Evolutionary conservation across 2,888 invertebrate genomes (phyloP), one percentile per base, ranked within the genome.

Genomic region (Lathronympha strigana): DNA sequence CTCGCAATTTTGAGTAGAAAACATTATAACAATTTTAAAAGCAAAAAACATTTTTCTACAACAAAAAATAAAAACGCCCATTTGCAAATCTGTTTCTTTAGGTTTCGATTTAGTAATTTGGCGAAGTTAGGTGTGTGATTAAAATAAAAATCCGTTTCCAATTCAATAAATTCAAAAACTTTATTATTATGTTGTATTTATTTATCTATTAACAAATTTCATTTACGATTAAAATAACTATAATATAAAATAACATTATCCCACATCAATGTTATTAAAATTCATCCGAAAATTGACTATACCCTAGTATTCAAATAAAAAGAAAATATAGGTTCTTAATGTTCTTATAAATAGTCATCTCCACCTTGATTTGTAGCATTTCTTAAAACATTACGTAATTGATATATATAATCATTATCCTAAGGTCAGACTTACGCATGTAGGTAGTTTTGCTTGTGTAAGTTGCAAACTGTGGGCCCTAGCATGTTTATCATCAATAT

Each of bases 51-150:
- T n/a, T n/a, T n/a, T n/a, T n/a, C n/a, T n/a, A n/a, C n/a, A n/a
- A n/a, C n/a, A n/a, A n/a, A n/a, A n/a, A 28, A 28, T 28, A 6
- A 5, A n/a, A 0, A 5, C 5, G 13, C 13, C 2, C 33, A 11
- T 1, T 11, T 6, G 9, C 1, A 11, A 33, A 9, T 33, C 13
- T 36, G 2, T 36, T 13, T n/a, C n/a, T 36, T 36, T 2, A 36
- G n/a, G n/a, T 36, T 5, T 40, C 40, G n/a, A n/a, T n/a, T n/a
- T 0, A 45, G 6, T 23, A 13, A 19, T 11, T 21, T 21, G 4
- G 13, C 3, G 4, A 13, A 54, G 58, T 49, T 68, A 54, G 60
- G 50, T 70, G 68, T 74, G n/a, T n/a, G 69, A 68, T 68, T 73
- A 54, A 47, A 66, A 54, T 49, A 28, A 40, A 63, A 63, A 47